Base-by-base conservation (phyloP, 1,140 invertebrate genomes). In the Whitmania pigra region DNA sequence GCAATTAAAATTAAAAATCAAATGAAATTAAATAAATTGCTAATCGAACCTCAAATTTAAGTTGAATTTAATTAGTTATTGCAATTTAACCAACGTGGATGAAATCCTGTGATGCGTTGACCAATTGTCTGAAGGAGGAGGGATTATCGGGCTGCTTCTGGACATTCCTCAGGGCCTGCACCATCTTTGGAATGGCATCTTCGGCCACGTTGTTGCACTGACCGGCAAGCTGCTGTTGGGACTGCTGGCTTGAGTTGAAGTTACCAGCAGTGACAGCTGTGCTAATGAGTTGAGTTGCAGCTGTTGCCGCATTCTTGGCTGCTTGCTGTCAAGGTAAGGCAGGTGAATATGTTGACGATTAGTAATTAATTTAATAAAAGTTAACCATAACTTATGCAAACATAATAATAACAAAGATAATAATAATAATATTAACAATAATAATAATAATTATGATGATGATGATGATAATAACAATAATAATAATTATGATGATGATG, bases 241-340 rank as follows among this genome's bases (percentile, higher is more conserved):
- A 88, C 60, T 81, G 81, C 88, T 91, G 27, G 85, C 87, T 82
- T 89, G 92, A 81, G 74, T 87, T 86, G 0, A 90, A 87, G 0
- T 90, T 89, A 29, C 89, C 87, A 63, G 79, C 79, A 22, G 76
- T 79, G 22, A 78, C 77, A 6, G 83, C 78, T 9, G 84, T 81
- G 57, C 80, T 83, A 69, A 96, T 90, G 73, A 93, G 89, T 78
- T 97, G 94, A 0, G 92, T 95, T 0, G 92, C 91, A 55, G 90
- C 89, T 0, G 90, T 87, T 0, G 91, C 90, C 0, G 92, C 91
- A 76, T 92, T 88, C 77, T 91, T 90, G 0, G 93, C 92, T 74
- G 90, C 90, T 73, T 80, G 80, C 80, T 84, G 74, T 67, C 18
- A 7, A 57, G 20, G 5, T 2, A 57, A 36, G 31, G 31, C 31